phyloP scores from a whole-genome alignment of 30 jellyfish, hydroid and myxozoan species.

The Chironex yamaguchii region DNA sequence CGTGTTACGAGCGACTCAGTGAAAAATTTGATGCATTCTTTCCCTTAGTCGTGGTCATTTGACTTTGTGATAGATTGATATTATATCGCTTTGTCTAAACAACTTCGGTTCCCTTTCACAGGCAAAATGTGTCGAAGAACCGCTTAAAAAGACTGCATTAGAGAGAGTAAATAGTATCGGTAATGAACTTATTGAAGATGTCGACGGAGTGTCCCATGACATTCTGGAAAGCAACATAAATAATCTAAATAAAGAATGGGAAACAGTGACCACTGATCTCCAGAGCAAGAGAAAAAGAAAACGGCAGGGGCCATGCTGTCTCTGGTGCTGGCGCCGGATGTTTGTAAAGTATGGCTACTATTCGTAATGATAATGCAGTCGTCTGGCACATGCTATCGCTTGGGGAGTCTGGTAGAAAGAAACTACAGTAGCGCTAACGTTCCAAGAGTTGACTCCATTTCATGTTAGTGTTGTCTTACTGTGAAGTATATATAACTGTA shows the following conservation, averaged over 20 bases:
- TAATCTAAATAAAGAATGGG: conserved; percentile 76
- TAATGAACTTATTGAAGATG: conserved; percentile 70
- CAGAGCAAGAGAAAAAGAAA: conserved; percentile 59
- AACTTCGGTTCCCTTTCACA: neutral
- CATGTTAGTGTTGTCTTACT: no score
- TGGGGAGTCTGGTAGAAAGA: no score
- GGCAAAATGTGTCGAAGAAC: conserved; percentile 75
- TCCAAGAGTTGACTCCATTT: no score
- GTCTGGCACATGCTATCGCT: no score
- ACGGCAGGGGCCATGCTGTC: conserved; percentile 67
- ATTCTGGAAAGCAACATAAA: conserved; percentile 38
- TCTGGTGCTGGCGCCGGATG: conserved; percentile 89
- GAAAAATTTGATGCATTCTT: no score
- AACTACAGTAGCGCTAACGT: no score
- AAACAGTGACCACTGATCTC: conserved; percentile 66
- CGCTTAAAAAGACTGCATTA: conserved; percentile 24
- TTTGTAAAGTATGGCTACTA: conserved; percentile 75
- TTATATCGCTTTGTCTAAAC: no score
- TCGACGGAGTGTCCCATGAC: conserved; percentile 78
- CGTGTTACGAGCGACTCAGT: no score
- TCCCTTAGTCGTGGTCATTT: no score
- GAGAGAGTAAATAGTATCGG: conserved; percentile 56
- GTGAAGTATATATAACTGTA: no score
- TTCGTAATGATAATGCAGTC: no score
- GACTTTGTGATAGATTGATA: no score